Evolutionary conservation across 2,797 vertebrate species (phyloP).

Genomic region (Schizopygopsis malacanthus): DNA sequence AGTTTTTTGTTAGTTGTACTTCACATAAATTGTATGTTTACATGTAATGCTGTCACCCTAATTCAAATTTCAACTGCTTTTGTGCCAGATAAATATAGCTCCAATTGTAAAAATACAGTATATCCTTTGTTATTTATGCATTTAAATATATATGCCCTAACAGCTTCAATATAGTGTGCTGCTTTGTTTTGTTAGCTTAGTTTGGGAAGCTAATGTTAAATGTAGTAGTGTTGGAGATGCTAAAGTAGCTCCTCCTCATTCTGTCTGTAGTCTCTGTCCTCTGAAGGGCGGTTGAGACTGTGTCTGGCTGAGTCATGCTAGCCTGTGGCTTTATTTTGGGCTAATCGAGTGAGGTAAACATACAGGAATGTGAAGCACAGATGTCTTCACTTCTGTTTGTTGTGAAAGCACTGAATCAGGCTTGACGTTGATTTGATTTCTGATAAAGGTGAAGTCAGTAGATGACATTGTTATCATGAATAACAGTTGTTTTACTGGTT

Average conservation of each 20-base stretch:
- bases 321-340: slow-evolving; percentile 19
- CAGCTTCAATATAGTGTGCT: too few relatives aligned
- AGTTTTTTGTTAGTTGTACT: background rate
- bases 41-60: background rate
- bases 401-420: slow-evolving; percentile 10
- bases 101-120: background rate
- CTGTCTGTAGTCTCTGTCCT: background rate
- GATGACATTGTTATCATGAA: slow-evolving; percentile 1
- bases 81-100: background rate
- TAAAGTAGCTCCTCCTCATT: background rate
- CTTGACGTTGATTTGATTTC: background rate
- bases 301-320: slow-evolving; percentile 41
- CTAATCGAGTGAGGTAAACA: background rate
- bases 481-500: background rate
- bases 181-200: background rate
- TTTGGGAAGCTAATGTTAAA: background rate
- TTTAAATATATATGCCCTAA: background rate
- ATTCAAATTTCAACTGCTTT: background rate
- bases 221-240: background rate
- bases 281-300: background rate
- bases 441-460: slow-evolving; percentile 12
- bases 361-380: slow-evolving; percentile 27
- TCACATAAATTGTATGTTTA: background rate
- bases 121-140: background rate
- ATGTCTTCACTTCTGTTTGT: slow-evolving; percentile 13